Percentiles rank a stretch among this genome's conserved stretches.
phyloP scores from a whole-genome alignment of 2,113 vertebrate species.

The Willisornis vidua region DNA sequence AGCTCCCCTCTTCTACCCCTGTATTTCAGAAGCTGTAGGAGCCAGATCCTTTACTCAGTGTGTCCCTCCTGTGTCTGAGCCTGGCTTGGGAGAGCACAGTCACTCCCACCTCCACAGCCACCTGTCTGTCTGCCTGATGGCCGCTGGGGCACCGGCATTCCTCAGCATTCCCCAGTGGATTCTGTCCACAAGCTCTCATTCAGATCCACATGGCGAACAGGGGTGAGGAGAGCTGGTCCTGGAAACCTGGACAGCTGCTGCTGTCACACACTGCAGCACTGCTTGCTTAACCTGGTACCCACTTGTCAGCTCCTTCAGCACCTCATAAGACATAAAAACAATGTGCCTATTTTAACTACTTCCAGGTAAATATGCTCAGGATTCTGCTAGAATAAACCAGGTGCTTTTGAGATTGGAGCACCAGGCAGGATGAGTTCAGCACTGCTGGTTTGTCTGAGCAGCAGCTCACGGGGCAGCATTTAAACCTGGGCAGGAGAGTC shows the following conservation, averaged over 20 bases:
- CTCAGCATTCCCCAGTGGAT: not conserved
- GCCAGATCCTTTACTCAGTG: not conserved
- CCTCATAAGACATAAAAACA: not conserved
- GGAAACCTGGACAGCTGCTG: not conserved
- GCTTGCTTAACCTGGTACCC: not conserved
- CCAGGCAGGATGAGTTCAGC: not conserved
- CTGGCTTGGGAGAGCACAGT: not conserved
- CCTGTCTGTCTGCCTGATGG: not conserved
- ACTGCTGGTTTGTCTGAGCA: not conserved
- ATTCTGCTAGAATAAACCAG: not conserved
- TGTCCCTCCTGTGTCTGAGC: not conserved
- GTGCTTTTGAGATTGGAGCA: not conserved
- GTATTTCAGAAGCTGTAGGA: slow-evolving; percentile 4
- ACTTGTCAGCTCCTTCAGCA: not conserved
- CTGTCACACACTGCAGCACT: not conserved
- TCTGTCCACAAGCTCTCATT: not conserved
- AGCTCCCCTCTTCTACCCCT: not conserved
- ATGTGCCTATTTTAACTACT: not conserved
- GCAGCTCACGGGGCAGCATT: not conserved
- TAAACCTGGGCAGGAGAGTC: not conserved
- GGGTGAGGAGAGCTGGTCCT: not conserved
- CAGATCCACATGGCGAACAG: not conserved
- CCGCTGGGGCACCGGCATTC: not conserved
- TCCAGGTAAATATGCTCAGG: not conserved
- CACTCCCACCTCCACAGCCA: accelerated